Base-by-base conservation (phyloP, 2,113 vertebrate genomes). In the Rhadina sibilatrix region DNA sequence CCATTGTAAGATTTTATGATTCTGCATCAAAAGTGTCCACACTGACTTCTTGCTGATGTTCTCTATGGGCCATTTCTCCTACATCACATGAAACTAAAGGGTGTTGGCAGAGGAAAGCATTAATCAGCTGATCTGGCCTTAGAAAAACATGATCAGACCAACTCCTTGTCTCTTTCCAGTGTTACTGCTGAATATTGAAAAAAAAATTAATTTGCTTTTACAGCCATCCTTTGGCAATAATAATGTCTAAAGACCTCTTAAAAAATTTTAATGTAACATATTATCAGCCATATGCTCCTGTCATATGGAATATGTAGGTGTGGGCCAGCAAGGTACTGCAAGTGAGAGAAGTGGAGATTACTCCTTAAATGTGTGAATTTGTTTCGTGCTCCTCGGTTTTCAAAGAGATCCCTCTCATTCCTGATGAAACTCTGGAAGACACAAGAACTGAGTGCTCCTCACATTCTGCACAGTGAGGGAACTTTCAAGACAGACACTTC, bases 391-490 rank as follows among this genome's bases (percentile, higher is more conserved):
- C 21, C 37, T 82, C 60, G 5, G 6, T 82, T 94, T 82, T 83
- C 53, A 81, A 65, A 92, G 57, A 1, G 1, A 2, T 40, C 27
- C 20, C 6, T 78, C 35, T 68, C 0, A 0, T 49, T 76, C 5
- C 1, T 0, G 6, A 0, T 24, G 30, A 49, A 76, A 81, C 27
- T 82, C 46, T n/a, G n/a, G 68, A 83, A 54, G 52, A 28, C 22
- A 22, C 25, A 24, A 60, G 59, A 52, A 21, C 19, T 23, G 4
- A 10, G 4, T 22, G 31, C 60, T 75, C 33, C 47, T 83, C 24
- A 2, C 8, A 11, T 50, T 63, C 59, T 63, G 68, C 49, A 33
- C 4, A 0, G 4, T 12, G 38, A 65, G 66, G 59, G 47, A 75
- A 20, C 57, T 76, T 37, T 12, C 38, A 59, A 17, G 69, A 33